These are phyloP conservation scores for Mormyrus iriodes DNA, from an alignment of 2,113 vertebrate species.

Conservation along the genomic window DNA sequence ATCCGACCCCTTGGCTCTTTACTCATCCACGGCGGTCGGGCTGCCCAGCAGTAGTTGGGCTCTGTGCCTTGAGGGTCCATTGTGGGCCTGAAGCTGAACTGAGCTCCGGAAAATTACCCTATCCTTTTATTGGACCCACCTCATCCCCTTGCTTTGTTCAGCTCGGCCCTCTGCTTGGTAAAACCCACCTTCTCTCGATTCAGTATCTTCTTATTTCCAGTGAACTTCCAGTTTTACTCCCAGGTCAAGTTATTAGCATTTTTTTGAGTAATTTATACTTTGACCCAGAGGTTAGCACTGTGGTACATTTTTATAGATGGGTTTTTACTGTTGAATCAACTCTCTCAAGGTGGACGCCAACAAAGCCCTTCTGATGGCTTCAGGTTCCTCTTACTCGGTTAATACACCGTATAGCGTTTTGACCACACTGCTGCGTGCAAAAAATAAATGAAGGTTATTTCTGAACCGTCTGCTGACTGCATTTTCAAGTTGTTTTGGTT, in stretches of 20 bases:
- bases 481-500: constrained; percentile 5
- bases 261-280: neutral
- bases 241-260: neutral
- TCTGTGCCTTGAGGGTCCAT: neutral
- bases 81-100: neutral
- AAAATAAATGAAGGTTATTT: neutral
- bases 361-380: neutral
- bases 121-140: neutral
- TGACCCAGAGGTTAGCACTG: neutral
- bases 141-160: neutral
- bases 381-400: neutral
- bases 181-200: neutral
- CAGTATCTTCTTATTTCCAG: neutral
- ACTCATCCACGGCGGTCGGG: neutral
- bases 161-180: neutral
- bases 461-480: neutral
- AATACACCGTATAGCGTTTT: neutral
- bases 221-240: neutral
- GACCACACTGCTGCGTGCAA: neutral
- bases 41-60: neutral
- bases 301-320: neutral
- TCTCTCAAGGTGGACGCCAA: neutral
- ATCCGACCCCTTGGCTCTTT: neutral
- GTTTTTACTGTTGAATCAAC: neutral
- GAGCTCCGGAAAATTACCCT: neutral